These are phyloP conservation scores for Siderastrea radians DNA, from an alignment of 92 coral and sea anemone species.

Conservation along the genomic window DNA sequence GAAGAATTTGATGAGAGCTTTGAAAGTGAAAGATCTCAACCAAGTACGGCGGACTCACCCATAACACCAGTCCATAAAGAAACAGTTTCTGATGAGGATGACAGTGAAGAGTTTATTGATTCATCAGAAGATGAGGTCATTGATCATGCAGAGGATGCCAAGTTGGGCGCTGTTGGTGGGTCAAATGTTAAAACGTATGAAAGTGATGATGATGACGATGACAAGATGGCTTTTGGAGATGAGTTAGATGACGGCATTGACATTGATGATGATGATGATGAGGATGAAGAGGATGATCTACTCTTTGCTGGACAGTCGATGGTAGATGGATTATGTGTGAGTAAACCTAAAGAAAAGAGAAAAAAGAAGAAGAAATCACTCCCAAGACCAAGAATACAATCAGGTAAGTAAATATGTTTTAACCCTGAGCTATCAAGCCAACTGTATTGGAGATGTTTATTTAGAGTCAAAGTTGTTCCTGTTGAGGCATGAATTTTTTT, in stretches of 20 bases:
- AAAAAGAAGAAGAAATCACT: constrained; percentile 32
- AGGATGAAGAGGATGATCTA: constrained; percentile 62
- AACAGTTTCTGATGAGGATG: constrained; percentile 43
- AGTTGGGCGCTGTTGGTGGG: constrained; percentile 86
- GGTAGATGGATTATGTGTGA: constrained; percentile 88
- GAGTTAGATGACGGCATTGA: constrained; percentile 46
- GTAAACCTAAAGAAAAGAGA: constrained; percentile 69
- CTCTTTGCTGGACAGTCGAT: constrained; percentile 63
- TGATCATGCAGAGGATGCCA: constrained; percentile 89
- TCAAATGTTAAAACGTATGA: constrained; percentile 39
- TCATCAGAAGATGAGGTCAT: constrained; percentile 89
- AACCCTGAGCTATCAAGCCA: no score
- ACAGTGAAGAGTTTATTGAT: constrained; percentile 81
- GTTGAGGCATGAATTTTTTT: no score
- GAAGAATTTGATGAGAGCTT: constrained; percentile 83
- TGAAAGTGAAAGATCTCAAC: constrained; percentile 65
- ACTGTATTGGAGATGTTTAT: no score
- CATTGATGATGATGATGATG: constrained; percentile 65
- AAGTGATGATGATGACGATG: constrained; percentile 30
- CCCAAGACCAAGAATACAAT: constrained; percentile 61
- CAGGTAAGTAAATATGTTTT: constrained; percentile 44
- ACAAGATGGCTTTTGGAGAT: constrained; percentile 29
- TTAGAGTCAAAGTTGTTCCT: no score
- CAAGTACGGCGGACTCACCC: constrained; percentile 50
- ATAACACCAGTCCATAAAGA: constrained; percentile 36